Percentiles rank a stretch among this genome's conserved stretches.
These are phyloP conservation scores for Alloscopus bannaensis DNA, from an alignment of 2,888 invertebrate species.

Conservation along the genomic window DNA sequence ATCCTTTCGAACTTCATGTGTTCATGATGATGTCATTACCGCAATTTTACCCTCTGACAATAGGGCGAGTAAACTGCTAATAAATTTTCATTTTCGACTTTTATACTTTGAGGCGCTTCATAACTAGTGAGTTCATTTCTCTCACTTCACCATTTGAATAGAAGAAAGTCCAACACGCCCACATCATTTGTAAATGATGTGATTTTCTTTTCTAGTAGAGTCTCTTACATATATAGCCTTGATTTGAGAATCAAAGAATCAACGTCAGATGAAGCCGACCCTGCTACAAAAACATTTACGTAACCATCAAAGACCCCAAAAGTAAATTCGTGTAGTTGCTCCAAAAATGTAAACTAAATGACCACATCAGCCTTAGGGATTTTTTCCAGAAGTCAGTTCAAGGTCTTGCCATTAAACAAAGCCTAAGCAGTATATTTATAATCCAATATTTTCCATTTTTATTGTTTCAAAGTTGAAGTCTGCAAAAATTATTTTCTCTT, in stretches of 20 bases:
- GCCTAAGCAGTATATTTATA: slow-evolving; percentile 10
- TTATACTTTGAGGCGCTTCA: slow-evolving; percentile 41
- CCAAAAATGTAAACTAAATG: background rate
- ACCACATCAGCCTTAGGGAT: slow-evolving; percentile 1
- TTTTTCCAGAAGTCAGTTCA: slow-evolving; percentile 21
- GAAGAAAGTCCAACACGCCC: slow-evolving; percentile 31
- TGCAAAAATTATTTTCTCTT: background rate
- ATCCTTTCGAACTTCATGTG: background rate
- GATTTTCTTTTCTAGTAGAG: slow-evolving; percentile 2
- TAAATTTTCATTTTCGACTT: slow-evolving; percentile 59
- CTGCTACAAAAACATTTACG: background rate
- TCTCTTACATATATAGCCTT: slow-evolving; percentile 9
- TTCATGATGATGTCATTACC: slow-evolving; percentile 41
- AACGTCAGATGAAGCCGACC: slow-evolving; percentile 11
- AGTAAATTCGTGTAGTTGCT: background rate
- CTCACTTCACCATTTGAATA: slow-evolving; percentile 4
- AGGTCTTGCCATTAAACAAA: slow-evolving; percentile 8
- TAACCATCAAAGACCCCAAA: background rate
- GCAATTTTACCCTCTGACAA: slow-evolving; percentile 20
- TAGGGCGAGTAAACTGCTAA: slow-evolving; percentile 38
- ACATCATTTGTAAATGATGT: slow-evolving; percentile 22
- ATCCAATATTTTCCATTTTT: slow-evolving; percentile 8
- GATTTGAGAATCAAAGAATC: slow-evolving; percentile 16
- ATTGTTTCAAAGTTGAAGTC: slow-evolving; percentile 4
- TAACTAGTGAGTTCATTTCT: slow-evolving; percentile 22